phyloP scores from a whole-genome alignment of 2,888 invertebrate genomes.

The Pollenia griseotomentosa region DNA sequence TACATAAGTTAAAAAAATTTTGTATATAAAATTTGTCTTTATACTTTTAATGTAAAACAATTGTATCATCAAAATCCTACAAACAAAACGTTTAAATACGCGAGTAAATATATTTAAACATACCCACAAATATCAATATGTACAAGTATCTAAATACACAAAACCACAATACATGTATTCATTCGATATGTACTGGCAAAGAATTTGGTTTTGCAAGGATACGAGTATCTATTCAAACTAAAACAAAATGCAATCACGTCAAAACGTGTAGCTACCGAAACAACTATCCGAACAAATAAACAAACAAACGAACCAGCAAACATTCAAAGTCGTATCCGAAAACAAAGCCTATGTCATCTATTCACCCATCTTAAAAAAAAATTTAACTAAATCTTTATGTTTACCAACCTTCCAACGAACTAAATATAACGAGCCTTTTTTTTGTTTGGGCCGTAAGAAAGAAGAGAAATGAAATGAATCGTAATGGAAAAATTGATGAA shows the following conservation, averaged over 20 bases:
- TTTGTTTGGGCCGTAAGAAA: conserved; percentile 27
- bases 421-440: conserved; percentile 1
- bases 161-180: neutral
- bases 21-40: conserved; percentile 11
- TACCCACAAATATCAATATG: neutral
- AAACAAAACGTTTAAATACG: conserved; percentile 70
- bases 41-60: conserved; percentile 64
- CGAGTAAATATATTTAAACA: conserved; percentile 59
- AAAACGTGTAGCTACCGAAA: conserved; percentile 54
- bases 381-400: conserved; percentile 59
- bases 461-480: conserved; percentile 38
- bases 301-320: conserved; percentile 14
- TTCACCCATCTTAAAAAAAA: conserved; percentile 14
- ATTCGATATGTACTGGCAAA: neutral
- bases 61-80: conserved; percentile 67
- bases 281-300: conserved; percentile 29
- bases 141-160: neutral
- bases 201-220: conserved; percentile 18
- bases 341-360: conserved; percentile 65
- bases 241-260: conserved; percentile 65
- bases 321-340: conserved; percentile 28
- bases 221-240: conserved; percentile 44
- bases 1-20: neutral
- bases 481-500: conserved; percentile 70
- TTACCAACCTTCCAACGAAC: conserved; percentile 22